Evolutionary conservation across 2,113 vertebrate species (phyloP).

Genomic region (Myiopsitta monachus): DNA sequence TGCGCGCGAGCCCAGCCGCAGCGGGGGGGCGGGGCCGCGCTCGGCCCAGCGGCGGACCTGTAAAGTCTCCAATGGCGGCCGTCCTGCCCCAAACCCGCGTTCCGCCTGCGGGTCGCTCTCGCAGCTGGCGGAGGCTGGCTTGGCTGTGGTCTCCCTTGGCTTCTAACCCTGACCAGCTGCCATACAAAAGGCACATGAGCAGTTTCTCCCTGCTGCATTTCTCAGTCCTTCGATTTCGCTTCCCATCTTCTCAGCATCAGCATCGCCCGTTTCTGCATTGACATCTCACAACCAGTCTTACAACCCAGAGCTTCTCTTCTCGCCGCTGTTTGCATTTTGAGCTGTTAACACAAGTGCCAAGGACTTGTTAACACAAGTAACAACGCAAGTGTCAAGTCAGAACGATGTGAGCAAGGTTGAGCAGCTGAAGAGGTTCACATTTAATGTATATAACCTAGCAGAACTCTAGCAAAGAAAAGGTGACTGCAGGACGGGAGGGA

Average conservation of each 20-base stretch:
- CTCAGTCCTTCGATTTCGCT: too few species aligned
- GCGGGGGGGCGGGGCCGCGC: too few species aligned
- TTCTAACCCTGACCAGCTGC: rapidly evolving
- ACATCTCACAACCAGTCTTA: neutral
- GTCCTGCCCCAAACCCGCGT: rapidly evolving
- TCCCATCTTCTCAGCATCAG: too few species aligned
- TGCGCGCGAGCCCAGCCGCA: too few species aligned
- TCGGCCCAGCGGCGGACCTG: too few species aligned
- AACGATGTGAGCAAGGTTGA: neutral
- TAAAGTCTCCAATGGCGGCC: too few species aligned
- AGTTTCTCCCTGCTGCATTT: neutral
- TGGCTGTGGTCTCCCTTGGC: neutral
- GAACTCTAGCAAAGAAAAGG: neutral
- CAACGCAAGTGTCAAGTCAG: too few species aligned
- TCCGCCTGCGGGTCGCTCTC: neutral
- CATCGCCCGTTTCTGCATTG: neutral
- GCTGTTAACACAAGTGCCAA: rapidly evolving
- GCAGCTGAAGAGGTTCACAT: neutral
- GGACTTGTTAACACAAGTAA: too few species aligned
- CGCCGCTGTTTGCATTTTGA: rapidly evolving
- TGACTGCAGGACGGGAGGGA: neutral
- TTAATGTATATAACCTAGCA: neutral
- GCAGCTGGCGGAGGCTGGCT: too few species aligned
- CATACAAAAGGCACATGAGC: rapidly evolving
- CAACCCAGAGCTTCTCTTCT: neutral